These are phyloP conservation scores for Drosophila tropicalis DNA, from an alignment of 1,140 invertebrate species.

Conservation along the genomic window DNA sequence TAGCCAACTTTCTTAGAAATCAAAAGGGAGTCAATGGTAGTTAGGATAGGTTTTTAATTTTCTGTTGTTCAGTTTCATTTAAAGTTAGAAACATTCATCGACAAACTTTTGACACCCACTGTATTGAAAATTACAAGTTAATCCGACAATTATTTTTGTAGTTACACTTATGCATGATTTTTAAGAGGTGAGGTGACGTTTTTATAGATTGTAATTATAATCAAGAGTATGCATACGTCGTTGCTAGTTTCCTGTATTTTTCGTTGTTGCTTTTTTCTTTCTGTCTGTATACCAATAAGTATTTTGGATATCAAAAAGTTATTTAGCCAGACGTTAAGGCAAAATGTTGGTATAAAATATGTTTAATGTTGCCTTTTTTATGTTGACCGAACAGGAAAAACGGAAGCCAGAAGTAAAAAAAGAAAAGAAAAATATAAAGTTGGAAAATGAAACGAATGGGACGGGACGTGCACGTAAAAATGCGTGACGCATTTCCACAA, in stretches of 20 bases:
- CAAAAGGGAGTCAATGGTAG: too few species aligned
- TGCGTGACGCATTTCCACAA: slow-evolving; percentile 68
- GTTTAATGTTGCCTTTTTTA: slow-evolving; percentile 33
- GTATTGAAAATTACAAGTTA: too few species aligned
- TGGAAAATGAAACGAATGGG: slow-evolving; percentile 19
- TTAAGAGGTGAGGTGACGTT: too few species aligned
- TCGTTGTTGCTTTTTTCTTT: neutral
- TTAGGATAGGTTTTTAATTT: too few species aligned
- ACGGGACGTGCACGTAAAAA: slow-evolving; percentile 56
- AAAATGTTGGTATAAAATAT: slow-evolving; percentile 57
- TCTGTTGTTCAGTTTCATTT: too few species aligned
- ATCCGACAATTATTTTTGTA: too few species aligned
- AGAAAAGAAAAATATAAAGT: slow-evolving; percentile 12
- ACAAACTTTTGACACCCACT: too few species aligned
- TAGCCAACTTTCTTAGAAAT: too few species aligned
- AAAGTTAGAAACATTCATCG: too few species aligned
- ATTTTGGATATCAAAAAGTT: slow-evolving; percentile 55
- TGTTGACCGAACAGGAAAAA: slow-evolving; percentile 45
- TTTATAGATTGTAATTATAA: too few species aligned
- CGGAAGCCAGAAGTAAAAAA: neutral
- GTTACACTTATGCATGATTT: too few species aligned
- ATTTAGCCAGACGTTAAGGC: slow-evolving; percentile 50
- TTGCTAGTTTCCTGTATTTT: neutral
- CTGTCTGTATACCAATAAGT: slow-evolving; percentile 21
- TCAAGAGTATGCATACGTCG: neutral